These are phyloP conservation scores for Acanthisitta chloris DNA, from an alignment of 2,113 vertebrate genomes.

Conservation along the genomic window DNA sequence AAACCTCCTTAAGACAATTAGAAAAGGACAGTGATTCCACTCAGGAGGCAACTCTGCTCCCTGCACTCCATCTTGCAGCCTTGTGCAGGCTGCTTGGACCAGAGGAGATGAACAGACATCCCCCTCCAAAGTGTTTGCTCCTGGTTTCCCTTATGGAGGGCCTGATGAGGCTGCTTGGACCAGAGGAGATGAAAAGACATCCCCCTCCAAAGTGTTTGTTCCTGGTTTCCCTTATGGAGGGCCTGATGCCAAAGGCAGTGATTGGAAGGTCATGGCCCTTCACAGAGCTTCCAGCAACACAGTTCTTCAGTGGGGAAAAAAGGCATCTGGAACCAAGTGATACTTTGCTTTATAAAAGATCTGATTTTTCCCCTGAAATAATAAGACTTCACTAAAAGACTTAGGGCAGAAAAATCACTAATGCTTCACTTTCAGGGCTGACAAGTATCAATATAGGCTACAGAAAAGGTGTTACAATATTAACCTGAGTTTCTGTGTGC, in stretches of 20 bases:
- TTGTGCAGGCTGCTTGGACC: background rate
- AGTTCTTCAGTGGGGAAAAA: background rate
- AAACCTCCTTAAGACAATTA: background rate
- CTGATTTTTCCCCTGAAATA: background rate
- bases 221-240: background rate
- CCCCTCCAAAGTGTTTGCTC: fast-evolving
- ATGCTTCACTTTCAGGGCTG: background rate
- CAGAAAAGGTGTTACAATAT: background rate
- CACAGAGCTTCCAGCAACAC: background rate
- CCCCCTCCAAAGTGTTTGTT: background rate
- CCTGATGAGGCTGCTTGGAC: too few relatives aligned
- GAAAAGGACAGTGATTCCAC: background rate
- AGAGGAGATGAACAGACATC: background rate
- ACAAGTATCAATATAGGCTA: background rate
- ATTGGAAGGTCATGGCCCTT: background rate
- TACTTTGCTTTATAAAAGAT: background rate
- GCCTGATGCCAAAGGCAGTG: background rate
- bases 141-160: background rate
- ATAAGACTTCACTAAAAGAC: background rate
- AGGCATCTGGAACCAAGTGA: background rate
- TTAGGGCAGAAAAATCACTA: background rate
- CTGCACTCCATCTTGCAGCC: background rate
- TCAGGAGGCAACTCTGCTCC: background rate
- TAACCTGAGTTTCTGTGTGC: background rate
- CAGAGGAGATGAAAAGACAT: too few relatives aligned